These are phyloP conservation scores for Spinus olivaceus DNA, from an alignment of 2,797 vertebrate genomes.

Conservation along the genomic window DNA sequence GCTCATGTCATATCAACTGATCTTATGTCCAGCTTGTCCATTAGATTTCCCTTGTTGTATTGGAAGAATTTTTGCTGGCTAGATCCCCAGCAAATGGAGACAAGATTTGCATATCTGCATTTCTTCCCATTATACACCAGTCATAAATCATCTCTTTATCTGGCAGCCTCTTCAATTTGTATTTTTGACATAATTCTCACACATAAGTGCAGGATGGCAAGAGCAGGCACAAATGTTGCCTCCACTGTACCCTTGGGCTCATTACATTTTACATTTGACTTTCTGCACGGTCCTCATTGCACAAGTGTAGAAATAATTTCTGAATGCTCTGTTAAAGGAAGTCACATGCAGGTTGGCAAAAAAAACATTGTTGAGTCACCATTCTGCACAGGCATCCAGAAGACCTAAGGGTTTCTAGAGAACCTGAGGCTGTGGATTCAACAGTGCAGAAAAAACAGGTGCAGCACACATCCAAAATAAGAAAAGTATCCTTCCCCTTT, in stretches of 20 bases:
- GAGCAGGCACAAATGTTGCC: not conserved
- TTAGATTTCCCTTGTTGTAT: not conserved
- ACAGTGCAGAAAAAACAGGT: not conserved
- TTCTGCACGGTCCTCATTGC: not conserved
- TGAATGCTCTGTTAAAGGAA: not conserved
- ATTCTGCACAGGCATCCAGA: not conserved
- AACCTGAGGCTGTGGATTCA: not conserved
- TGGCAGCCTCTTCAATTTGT: not conserved
- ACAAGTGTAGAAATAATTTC: not conserved
- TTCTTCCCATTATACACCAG: not conserved
- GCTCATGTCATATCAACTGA: not conserved
- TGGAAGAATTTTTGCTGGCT: not conserved
- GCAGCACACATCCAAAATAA: not conserved
- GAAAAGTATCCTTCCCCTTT: not conserved
- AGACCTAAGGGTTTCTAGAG: not conserved
- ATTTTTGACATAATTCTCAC: not conserved
- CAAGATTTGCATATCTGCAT: not conserved
- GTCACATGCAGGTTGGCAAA: not conserved
- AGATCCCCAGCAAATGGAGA: not conserved
- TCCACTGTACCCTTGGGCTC: fast-evolving
- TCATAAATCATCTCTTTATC: not conserved
- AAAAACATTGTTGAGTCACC: not conserved
- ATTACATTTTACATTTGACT: not conserved
- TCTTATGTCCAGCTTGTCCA: not conserved
- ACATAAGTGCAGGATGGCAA: fast-evolving